These are phyloP conservation scores for Aptenodytes patagonicus DNA, from an alignment of 2,113 vertebrate species.

Conservation along the genomic window DNA sequence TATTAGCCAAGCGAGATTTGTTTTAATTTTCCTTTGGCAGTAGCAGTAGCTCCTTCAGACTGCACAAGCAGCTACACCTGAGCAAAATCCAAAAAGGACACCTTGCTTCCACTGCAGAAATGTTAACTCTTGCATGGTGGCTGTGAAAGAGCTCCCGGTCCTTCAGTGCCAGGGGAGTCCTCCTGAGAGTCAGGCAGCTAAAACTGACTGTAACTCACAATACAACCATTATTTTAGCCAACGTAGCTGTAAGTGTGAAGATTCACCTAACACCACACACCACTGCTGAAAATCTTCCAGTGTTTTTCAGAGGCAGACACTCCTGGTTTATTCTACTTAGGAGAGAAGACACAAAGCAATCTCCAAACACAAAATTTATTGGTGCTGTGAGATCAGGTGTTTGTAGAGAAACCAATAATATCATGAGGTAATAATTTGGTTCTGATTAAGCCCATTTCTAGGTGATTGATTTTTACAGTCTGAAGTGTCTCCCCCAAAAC, in stretches of 20 bases:
- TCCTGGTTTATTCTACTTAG: not conserved
- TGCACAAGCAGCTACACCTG: slow-evolving; percentile 46
- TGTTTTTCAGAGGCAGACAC: not conserved
- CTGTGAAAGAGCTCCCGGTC: not conserved
- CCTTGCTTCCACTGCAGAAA: not conserved
- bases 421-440: not conserved
- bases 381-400: not conserved
- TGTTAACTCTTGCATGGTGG: not conserved
- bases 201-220: not conserved
- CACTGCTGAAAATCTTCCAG: not conserved
- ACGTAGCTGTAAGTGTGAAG: not conserved
- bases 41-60: slow-evolving; percentile 34
- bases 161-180: not conserved
- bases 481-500: not conserved
- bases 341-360: not conserved
- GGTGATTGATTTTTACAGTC: not conserved
- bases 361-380: not conserved
- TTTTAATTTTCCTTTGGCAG: slow-evolving; percentile 74
- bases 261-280: fast-evolving
- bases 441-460: not conserved
- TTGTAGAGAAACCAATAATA: not conserved
- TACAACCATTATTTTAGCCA: not conserved
- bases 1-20: slow-evolving; percentile 65
- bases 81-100: slow-evolving; percentile 54
- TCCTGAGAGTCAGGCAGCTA: not conserved